Evolutionary conservation across 2,113 vertebrate species (phyloP), one percentile per base, ranked within the genome.

Genomic region (Zootoca vivipara): DNA sequence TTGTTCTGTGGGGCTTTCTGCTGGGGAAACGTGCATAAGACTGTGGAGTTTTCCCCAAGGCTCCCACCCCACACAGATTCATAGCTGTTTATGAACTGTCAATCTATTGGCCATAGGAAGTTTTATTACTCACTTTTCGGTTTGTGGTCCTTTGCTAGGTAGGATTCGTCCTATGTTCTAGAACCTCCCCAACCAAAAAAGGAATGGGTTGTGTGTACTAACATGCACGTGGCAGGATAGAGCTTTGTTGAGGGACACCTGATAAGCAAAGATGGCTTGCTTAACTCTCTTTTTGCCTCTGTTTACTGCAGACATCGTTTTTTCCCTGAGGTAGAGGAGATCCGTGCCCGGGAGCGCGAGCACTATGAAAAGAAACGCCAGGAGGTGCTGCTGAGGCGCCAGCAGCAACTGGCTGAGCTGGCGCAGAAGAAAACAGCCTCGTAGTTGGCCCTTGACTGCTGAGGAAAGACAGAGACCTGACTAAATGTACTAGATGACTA

Each of bases 341-440:
- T 97, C n/a, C 92, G 96, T 85, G 95, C 95, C 10, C 91, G 94
- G 92, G 96, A 97, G 85, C 89, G 88, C n/a, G 94, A 88, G 2
- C 87, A 91, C 12, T 94, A 95, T 15, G 26, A 96, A 0, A 87
- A 91, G 83, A 96, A 88, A 90, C 90, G 85, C 38, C 24, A 90
- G 75, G 96, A 97, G n/a, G 42, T 97, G 52, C 20, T 97, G 90
- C 95, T 97, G 91, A 94, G 96, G 78, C 94, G 96, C 24, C 93
- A 96, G 89, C 94, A 69, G 88, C 91, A 96, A 87, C 15, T 96
- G 89, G 82, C 64, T 0, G 94, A 97, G 26, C 42, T 79, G 33
- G 7, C 7, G 4, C 33, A 73, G 87, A 97, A 95, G 91, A 97
- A 94, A 89, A 18, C 56, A 52, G 20, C 78, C 46, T 38, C 67